These are phyloP conservation scores for Muscicapa comitata DNA, from an alignment of 2,797 vertebrate species.

Conservation along the genomic window DNA sequence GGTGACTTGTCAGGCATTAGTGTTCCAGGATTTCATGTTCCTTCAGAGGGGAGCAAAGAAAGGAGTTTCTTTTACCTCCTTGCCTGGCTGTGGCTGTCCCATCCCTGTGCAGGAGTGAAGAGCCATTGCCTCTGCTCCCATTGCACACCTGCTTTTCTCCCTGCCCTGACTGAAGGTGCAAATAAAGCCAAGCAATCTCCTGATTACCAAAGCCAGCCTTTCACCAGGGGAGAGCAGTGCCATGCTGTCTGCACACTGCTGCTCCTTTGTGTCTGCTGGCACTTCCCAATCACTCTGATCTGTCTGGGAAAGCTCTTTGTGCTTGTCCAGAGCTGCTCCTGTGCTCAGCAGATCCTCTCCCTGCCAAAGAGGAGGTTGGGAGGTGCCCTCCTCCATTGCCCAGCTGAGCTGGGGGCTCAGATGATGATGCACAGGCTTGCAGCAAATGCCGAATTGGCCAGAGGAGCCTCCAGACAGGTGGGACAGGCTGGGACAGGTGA, in stretches of 20 bases:
- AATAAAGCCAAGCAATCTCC: not conserved
- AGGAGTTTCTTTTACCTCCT: not conserved
- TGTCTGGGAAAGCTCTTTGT: not conserved
- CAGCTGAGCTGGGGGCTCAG: not conserved
- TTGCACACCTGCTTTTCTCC: not conserved
- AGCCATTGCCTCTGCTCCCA: not conserved
- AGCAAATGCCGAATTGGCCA: not conserved
- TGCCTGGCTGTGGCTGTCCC: not conserved
- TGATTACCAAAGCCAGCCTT: not conserved
- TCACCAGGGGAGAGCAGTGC: rapidly evolving
- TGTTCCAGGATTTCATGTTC: not conserved
- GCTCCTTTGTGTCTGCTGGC: not conserved
- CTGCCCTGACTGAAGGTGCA: not conserved
- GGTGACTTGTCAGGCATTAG: not conserved
- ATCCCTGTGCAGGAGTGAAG: not conserved
- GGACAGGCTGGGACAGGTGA: not conserved
- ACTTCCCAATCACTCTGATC: not conserved
- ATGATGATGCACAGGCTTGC: not conserved
- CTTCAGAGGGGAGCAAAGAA: not conserved
- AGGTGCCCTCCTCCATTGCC: not conserved
- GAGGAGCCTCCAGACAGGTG: not conserved
- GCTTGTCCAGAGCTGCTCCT: not conserved
- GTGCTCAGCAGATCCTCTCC: not conserved
- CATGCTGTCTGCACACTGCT: not conserved
- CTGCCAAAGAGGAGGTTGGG: not conserved